phyloP scores from a whole-genome alignment of 1,140 invertebrate genomes.

The Drosophila burlai region DNA sequence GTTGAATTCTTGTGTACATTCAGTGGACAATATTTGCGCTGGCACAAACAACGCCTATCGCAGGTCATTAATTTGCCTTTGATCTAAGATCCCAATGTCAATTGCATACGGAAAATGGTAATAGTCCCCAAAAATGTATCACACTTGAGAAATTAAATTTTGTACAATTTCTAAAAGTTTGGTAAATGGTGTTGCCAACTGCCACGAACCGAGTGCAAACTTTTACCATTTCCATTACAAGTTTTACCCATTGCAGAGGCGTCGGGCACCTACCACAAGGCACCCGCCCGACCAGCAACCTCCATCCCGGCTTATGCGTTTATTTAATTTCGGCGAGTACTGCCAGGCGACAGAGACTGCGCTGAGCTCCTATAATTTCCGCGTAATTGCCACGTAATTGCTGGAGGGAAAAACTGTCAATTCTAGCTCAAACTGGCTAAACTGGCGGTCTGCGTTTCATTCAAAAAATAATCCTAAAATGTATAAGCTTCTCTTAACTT shows the following conservation, averaged over 20 bases:
- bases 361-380: constrained; percentile 29
- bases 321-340: constrained; percentile 37
- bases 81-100: constrained; percentile 43
- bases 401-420: constrained; percentile 29
- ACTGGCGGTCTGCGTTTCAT: neutral
- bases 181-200: constrained; percentile 70
- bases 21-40: constrained; percentile 25
- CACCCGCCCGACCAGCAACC: constrained; percentile 7
- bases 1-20: constrained; percentile 6
- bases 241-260: constrained; percentile 40
- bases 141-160: constrained; percentile 52
- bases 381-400: constrained; percentile 44
- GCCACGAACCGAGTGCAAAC: constrained; percentile 57
- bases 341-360: constrained; percentile 13
- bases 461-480: neutral
- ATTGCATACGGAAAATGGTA: constrained; percentile 40
- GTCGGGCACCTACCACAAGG: constrained; percentile 5
- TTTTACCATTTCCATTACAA: constrained; percentile 78
- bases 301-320: constrained; percentile 40
- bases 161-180: constrained; percentile 72
- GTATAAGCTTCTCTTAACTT: neutral
- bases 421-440: constrained; percentile 1
- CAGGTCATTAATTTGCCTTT: constrained; percentile 43
- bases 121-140: constrained; percentile 60
- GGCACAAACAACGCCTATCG: neutral